Conservation (phyloP, 2,113 vertebrate genomes). For the Phrynocephalus versicolor region DNA sequence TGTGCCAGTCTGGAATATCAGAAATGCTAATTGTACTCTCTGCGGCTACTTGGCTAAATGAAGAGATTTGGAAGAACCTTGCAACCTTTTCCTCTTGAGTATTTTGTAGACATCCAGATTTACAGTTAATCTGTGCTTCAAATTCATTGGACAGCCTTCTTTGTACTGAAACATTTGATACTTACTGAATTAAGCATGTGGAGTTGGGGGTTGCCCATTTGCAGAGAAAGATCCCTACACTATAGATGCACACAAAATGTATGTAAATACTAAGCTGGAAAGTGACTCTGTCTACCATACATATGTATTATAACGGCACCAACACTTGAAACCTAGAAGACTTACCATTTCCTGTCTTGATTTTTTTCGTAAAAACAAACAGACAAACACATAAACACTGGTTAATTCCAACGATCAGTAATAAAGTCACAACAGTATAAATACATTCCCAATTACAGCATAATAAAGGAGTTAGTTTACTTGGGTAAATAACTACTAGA, state of each 20-base stretch:
- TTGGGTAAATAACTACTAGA: not conserved
- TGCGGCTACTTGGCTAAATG: slow-evolving; percentile 2
- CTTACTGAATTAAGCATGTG: not conserved
- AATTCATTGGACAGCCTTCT: not conserved
- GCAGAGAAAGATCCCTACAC: not conserved
- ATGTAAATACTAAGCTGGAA: not conserved
- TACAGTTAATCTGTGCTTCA: not conserved
- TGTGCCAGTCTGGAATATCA: slow-evolving; percentile 13
- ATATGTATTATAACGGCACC: no score
- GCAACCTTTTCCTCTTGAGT: not conserved
- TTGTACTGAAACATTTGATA: not conserved
- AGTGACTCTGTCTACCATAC: not conserved
- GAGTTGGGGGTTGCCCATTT: not conserved
- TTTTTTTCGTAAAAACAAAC: no score
- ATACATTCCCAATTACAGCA: not conserved
- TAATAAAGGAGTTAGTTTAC: not conserved
- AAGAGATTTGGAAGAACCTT: not conserved
- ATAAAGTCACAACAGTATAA: no score
- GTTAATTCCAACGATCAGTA: not conserved
- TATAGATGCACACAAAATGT: not conserved
- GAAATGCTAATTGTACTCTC: not conserved
- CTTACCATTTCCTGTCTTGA: no score
- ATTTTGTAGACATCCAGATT: not conserved
- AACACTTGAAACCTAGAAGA: not conserved
- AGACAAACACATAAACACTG: no score